Base-by-base conservation (phyloP, 37 sponge, comb jelly and placozoan species). In the Halisarca cf. caerulea region DNA sequence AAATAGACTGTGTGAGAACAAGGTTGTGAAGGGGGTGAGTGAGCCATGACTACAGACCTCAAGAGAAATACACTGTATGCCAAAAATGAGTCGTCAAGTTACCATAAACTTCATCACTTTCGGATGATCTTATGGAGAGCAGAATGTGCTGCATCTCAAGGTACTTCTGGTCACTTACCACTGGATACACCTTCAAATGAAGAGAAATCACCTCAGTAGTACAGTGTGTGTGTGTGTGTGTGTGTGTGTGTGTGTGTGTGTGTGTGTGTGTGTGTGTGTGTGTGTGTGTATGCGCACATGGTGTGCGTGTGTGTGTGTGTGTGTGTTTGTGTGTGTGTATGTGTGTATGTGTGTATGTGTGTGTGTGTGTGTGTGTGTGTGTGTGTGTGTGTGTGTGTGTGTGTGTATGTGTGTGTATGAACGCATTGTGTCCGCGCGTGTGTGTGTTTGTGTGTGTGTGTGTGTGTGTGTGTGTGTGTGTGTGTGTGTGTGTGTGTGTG, bases 91-190 rank as follows among this genome's bases (percentile, higher is more conserved):
- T 54, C 28, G 14, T 33, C 59, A n/a, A 81, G 84, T 70, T 35
- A 91, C 95, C 95, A 85, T 91, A 95, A 61, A 90, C 53, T 40
- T 95, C 92, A 77, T 95, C 92, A 69, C 92, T 86, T 24, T 91
- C 92, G 14, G 30, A 58, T 4, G 92, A 89, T 66, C 91, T 95
- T 59, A 95, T 9, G 38, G 91, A 69, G 15, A 95, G 33, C 38
- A 89, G 82, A 24, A 95, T 4, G 58, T 92, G 88, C 81, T 95
- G 95, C 66, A 83, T 81, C 60, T 88, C 90, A 58, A 95, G 74
- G 60, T 90, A 95, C 55, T 82, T 90, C 36, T 81, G 75, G 40
- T 89, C 90, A 23, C 85, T 82, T 27, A 92, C 43, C 7, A 92
- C 86, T 27, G 95, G 95, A 21, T 57, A 38, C n/a, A 95, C 89